Evolutionary conservation across 2,888 invertebrate genomes (phyloP), one percentile per base, ranked within the genome.

Genomic region (Rhogogaster chlorosoma): DNA sequence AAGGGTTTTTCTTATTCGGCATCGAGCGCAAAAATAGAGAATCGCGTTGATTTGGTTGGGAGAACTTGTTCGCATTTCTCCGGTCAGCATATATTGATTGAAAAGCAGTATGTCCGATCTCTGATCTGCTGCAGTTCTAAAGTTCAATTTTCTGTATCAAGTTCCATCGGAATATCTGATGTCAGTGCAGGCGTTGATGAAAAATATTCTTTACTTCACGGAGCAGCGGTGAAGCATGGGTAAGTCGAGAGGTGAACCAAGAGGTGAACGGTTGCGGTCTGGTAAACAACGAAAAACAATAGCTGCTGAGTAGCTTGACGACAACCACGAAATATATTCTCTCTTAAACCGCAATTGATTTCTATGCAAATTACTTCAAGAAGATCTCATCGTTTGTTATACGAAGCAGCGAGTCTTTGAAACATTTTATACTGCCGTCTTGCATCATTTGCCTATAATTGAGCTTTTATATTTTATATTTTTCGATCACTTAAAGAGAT

Each of bases 251-350:
- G 61, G 57, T 12, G 61, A 80, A 80, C 57, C 61, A 32, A 36
- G 80, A 61, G 80, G 38, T 36, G 80, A 80, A 80, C 61, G 57
- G 80, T 80, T 57, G 57, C 36, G 80, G 80, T 61, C 80, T 61
- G 61, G n/a, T 29, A 10, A 10, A 61, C 61, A 80, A 57, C 80
- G 12, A 80, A 49, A 80, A 80, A 61, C 61, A 80, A 80, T 26
- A 36, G 49, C 38, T 61, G 49, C 15, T 9, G 57, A 32, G 10
- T 36, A 67, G 71, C 9, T 26, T 38, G 22, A 38, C 61, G 36
- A 57, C 57, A 36, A 80, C 9, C 80, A 38, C 49, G 80, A 80
- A 61, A 61, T 80, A 49, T 38, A 57, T 80, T 80, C 57, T 61
- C 57, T 26, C n/a, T 7, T 61, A 61, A 61, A 61, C 36, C 22